phyloP scores from a whole-genome alignment of 2,888 invertebrate species.

The Scaptomyza parva region DNA sequence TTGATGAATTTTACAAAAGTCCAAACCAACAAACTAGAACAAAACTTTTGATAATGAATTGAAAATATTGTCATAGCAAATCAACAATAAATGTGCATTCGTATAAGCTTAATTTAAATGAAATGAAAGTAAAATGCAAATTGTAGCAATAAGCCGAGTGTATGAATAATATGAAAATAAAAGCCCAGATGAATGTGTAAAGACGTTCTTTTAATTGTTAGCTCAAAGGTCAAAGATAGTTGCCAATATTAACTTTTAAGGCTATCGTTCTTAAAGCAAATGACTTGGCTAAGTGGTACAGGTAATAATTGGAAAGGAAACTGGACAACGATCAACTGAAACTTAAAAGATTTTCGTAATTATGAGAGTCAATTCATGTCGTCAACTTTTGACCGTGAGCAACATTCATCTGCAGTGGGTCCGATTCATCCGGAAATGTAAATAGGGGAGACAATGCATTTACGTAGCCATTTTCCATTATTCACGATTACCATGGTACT shows the following conservation, averaged over 20 bases:
- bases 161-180: conserved; percentile 72
- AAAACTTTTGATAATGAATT: conserved; percentile 36
- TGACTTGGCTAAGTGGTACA: background rate
- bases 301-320: conserved; percentile 5
- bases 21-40: conserved; percentile 65
- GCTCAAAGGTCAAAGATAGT: background rate
- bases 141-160: conserved; percentile 65
- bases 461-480: conserved; percentile 34
- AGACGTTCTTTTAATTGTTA: conserved; percentile 7
- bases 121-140: conserved; percentile 32
- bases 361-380: conserved; percentile 26
- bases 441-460: conserved; percentile 10
- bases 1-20: conserved; percentile 80
- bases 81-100: conserved; percentile 65
- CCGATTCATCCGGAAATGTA: background rate
- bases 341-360: conserved; percentile 23
- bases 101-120: conserved; percentile 69
- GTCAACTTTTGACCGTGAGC: background rate
- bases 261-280: too few species aligned
- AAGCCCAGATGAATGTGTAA: conserved; percentile 68
- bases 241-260: too few species aligned
- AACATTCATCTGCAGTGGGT: background rate
- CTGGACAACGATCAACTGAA: background rate
- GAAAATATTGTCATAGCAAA: conserved; percentile 44
- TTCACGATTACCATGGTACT: conserved; percentile 45